Base-by-base conservation (phyloP, 2,888 invertebrate species). In the Acleris holmiana region DNA sequence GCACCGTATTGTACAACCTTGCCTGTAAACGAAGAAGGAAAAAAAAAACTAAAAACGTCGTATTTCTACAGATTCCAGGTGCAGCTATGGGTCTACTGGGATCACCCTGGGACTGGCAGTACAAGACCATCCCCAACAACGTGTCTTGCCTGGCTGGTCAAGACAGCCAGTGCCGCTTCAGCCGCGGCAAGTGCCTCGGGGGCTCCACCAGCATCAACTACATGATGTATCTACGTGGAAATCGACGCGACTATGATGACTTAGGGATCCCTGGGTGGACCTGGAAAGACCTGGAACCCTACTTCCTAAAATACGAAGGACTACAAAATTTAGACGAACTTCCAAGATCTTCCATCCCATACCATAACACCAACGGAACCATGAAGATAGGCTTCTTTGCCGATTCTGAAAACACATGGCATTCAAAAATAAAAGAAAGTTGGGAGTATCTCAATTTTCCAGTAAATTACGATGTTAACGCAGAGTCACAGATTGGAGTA, bases 121-220 rank as follows among this genome's bases (percentile, higher is more conserved):
- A 87, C 72, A 67, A 68, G 13, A 84, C 84, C 0, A 21, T 77
- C n/a, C 55, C 85, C 15, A 88, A 86, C 74, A 79, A 81, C 67
- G 69, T 74, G 23, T 89, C 89, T 1, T 89, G 88, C 57, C 76
- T 87, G 21, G 72, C 81, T 4, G 77, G 76, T 2, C 66, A 61
- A n/a, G 73, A 73, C 2, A 60, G 55, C 18, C 73, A 72, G 65
- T 89, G 89, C 67, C 78, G 76, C 50, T 82, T 83, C 68, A 67
- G 67, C 21, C 83, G 88, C 67, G 89, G 89, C 64, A 82, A 80
- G 64, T 80, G 83, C 40, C 83, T 89, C 57, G 89, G 89, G 1
- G 89, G 89, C 60, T 87, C 89, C 67, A 83, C 88, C 58, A 77
- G 77, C 72, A 83, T 84, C 71, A 89, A 89, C 75, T 79, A 81